Conservation (phyloP, 2,797 vertebrate genomes). For the Psittacula echo region DNA sequence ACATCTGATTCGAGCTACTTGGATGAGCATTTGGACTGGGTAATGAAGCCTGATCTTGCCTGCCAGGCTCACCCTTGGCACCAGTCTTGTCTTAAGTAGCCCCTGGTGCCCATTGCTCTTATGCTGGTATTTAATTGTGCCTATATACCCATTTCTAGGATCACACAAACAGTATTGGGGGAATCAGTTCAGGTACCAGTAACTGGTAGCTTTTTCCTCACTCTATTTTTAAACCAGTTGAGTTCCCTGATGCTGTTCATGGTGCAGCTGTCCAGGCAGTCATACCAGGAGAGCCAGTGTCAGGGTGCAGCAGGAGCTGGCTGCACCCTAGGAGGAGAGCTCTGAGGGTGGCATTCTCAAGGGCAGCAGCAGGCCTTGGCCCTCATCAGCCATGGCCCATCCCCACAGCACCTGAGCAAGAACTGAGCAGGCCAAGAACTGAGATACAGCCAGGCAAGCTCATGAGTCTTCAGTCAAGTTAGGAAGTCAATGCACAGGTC, state of each 20-base stretch:
- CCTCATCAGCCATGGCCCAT: not conserved
- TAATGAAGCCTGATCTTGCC: not conserved
- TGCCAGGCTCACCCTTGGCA: not conserved
- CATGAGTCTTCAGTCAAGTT: not conserved
- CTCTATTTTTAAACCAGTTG: constrained; percentile 22
- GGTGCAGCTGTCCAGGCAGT: constrained; percentile 45
- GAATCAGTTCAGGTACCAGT: not conserved
- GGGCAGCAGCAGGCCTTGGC: not conserved
- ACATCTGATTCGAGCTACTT: not conserved
- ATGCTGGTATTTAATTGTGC: not conserved
- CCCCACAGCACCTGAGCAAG: not conserved
- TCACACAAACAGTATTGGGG: not conserved
- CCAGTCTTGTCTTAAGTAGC: not conserved
- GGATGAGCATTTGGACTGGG: not conserved
- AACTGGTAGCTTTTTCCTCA: not conserved
- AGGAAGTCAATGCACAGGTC: not conserved
- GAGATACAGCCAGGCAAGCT: not conserved
- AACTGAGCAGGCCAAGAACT: not conserved
- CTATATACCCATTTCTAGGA: not conserved
- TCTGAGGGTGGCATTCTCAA: not conserved
- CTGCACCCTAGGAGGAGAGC: not conserved
- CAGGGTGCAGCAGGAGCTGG: not conserved
- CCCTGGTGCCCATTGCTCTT: not conserved
- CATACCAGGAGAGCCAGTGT: not conserved
- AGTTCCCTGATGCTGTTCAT: not conserved